These are phyloP conservation scores for Salvelinus namaycush DNA, from an alignment of 2,113 vertebrate species.

Conservation along the genomic window DNA sequence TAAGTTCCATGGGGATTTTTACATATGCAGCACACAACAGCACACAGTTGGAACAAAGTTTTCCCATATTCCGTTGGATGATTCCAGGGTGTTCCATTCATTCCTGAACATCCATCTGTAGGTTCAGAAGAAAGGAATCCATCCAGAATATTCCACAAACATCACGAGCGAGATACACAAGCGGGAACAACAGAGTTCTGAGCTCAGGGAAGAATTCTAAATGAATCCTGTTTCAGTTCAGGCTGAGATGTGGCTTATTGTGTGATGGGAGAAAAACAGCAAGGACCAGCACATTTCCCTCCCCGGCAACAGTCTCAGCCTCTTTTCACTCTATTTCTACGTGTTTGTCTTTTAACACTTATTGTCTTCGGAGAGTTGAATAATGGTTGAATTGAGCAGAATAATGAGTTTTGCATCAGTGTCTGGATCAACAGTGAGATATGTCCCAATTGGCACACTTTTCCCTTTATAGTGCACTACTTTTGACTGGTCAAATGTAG, in stretches of 20 bases:
- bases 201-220: conserved; percentile 42
- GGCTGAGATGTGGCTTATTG: conserved; percentile 34
- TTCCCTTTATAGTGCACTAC: too few species aligned
- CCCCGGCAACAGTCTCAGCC: conserved; percentile 8
- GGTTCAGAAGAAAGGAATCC: too few species aligned
- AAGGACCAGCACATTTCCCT: conserved; percentile 21
- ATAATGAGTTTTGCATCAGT: conserved; percentile 60
- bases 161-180: not conserved
- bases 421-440: conserved; percentile 34
- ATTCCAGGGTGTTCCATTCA: too few species aligned
- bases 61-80: too few species aligned
- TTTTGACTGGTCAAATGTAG: too few species aligned
- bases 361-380: conserved; percentile 46
- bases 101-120: too few species aligned
- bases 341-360: conserved; percentile 56
- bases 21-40: too few species aligned
- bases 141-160: too few species aligned
- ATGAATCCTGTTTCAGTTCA: conserved; percentile 44
- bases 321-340: conserved; percentile 31
- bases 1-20: too few species aligned
- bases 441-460: too few species aligned
- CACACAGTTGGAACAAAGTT: too few species aligned
- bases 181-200: not conserved
- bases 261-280: conserved; percentile 32
- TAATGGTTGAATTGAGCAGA: conserved; percentile 48